Evolutionary conservation across 2,113 vertebrate genomes (phyloP), one percentile per base, ranked within the genome.

Genomic region (Andinoacara biseriatus): DNA sequence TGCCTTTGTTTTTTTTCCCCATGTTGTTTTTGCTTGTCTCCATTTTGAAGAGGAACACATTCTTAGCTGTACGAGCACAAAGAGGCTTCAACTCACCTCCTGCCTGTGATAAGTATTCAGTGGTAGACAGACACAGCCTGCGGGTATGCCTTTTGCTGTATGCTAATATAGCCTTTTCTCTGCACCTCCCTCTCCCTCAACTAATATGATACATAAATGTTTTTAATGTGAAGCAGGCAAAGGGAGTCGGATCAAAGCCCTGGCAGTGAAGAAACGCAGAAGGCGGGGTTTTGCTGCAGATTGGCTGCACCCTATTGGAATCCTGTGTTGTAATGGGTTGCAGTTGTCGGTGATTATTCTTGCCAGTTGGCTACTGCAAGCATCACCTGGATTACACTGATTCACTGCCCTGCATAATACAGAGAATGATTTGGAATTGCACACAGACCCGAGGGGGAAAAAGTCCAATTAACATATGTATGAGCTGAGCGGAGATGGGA

Each of bases 391-490:
- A 92, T 90, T 91, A 88, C 87, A 82, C 80, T 57, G 88, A 91
- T 90, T 89, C 82, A 79, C 86, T 84, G 59, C 58, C 86, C 89
- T 86, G 86, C 86, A 92, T 87, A 90, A 92, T 80, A 89, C 79
- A 62, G 63, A 85, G 82, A 86, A 81, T 82, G 75, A 93, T 91
- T 90, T 90, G 75, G 86, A 93, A 84, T 83, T 86, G 92, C 93
- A 92, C 82, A 90, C 35, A 67, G 77, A 90, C 92, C 82, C 65
- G 20, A 80, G 81, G 86, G 86, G 88, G 86, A 26, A 59, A 86
- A 89, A 92, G 89, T 93, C 79, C 87, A 91, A 94, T 94, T 93
- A 92, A 85, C 91, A 94, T 93, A 94, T 94, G 89, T 83, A 95
- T 94, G 91, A 93, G 94, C 79, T 83, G 63, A 86, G 86, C 14